These are phyloP conservation scores for Cricetomys ansorgei DNA, from an alignment of 2,113 vertebrate species.

Conservation along the genomic window DNA sequence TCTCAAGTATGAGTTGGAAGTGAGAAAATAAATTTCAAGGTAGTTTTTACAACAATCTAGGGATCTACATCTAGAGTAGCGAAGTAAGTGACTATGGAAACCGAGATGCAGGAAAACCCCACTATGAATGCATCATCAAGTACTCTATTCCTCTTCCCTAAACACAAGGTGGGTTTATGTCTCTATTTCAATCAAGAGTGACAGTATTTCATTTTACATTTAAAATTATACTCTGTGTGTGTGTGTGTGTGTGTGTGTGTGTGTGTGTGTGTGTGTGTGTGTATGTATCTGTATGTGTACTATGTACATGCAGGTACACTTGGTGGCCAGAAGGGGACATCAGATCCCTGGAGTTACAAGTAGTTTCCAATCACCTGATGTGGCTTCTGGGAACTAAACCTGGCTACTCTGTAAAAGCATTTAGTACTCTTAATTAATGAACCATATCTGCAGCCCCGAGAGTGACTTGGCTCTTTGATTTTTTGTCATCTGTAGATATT, in stretches of 20 bases:
- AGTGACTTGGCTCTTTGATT: not conserved
- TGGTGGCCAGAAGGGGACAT: no score
- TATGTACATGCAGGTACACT: no score
- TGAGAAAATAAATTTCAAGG: slow-evolving; percentile 23
- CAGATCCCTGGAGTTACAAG: not conserved
- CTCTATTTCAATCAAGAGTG: not conserved
- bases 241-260: not conserved
- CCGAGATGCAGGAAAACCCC: not conserved
- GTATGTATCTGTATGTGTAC: not conserved
- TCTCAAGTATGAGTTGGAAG: not conserved
- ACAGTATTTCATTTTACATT: not conserved
- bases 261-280: not conserved
- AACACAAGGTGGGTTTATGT: not conserved
- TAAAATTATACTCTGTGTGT: not conserved
- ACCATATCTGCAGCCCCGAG: not conserved
- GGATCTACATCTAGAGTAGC: not conserved
- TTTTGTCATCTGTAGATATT: not conserved
- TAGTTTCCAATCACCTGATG: not conserved
- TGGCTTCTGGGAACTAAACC: no score
- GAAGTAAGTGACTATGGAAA: not conserved
- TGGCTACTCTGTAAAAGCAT: not conserved
- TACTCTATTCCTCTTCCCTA: not conserved
- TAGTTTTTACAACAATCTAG: slow-evolving; percentile 19
- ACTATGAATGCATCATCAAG: not conserved
- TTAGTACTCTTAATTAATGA: not conserved